Base-by-base conservation (phyloP, 2,888 invertebrate genomes). In the Ophonus ardosiacus region DNA sequence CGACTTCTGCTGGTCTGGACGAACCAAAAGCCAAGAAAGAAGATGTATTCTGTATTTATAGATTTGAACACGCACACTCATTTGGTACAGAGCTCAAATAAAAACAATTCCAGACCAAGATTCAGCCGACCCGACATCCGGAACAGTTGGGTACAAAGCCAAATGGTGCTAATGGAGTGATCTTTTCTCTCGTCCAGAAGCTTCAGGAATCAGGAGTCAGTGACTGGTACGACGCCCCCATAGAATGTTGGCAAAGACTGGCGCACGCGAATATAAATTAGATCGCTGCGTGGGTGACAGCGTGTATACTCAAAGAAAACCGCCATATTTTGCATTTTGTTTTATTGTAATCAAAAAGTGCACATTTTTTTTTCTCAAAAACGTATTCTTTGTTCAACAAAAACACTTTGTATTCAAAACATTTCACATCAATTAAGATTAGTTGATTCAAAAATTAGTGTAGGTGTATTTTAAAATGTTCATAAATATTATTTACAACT, bases 41-140 rank as follows among this genome's bases (percentile, higher is more conserved):
- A 74, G 71, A 74, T 43, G 71, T 31, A 43, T 74, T 74, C 17
- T 43, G 13, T 74, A 74, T 74, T 74, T 74, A 43, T 74, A 74
- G 71, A 40, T 74, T 15, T 43, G 15, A 51, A 31, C n/a, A 68
- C 68, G 68, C 68, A 38, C 31, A 68, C 68, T 24, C 68, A 15
- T 68, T 13, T 10, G 21, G 43, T 18, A 74, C 68, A 68, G 7
- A 13, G 68, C 40, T 43, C 43, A 74, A 40, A 74, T 74, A 74
- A 74, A 74, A 74, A 74, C 71, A 74, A 74, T 74, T 74, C 17
- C 71, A 74, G 43, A 8, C 15, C 71, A 7, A 40, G 24, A 68
- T 43, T 74, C 24, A 40, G 40, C 1, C 68, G 8, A 74, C 71
- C 1, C 68, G 8, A 74, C 71, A 74, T 74, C 71, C 71, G 71